A percentile compares a stretch with the other conserved stretches of the same genome.
Conservation (phyloP, 2,888 invertebrate genomes). For the Drosophila kokeensis region DNA sequence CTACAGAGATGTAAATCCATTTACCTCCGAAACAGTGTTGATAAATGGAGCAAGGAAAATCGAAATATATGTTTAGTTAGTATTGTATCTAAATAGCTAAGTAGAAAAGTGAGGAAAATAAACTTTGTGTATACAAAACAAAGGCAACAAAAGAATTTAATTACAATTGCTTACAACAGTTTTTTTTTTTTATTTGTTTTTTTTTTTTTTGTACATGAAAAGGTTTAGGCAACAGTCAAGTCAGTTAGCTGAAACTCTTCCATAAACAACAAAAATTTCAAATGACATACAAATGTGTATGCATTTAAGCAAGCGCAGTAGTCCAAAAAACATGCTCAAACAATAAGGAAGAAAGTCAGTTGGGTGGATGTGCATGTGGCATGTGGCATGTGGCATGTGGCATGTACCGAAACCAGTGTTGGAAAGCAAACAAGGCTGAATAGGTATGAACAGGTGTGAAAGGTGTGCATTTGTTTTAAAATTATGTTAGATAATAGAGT, state of each 20-base stretch:
- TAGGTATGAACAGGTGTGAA: conserved; percentile 35
- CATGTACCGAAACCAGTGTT: conserved; percentile 59
- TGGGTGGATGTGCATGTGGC: conserved; percentile 20
- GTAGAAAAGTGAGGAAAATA: neutral
- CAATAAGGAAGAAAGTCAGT: conserved; percentile 24
- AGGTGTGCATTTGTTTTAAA: conserved; percentile 23
- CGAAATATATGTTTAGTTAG: conserved; percentile 24
- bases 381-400: conserved; percentile 20
- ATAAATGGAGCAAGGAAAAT: conserved; percentile 29
- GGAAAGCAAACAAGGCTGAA: conserved; percentile 43
- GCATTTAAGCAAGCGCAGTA: conserved; percentile 55
- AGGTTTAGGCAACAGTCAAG: conserved; percentile 32
- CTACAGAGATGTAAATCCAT: conserved; percentile 34
- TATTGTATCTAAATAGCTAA: conserved; percentile 9
- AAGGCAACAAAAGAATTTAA: conserved; percentile 40
- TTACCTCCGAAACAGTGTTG: conserved; percentile 56
- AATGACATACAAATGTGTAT: conserved; percentile 6
- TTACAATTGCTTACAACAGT: conserved; percentile 15
- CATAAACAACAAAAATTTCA: conserved; percentile 52
- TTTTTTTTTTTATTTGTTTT: conserved; percentile 2
- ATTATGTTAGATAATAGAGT: conserved; percentile 26
- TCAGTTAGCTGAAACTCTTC: conserved; percentile 44
- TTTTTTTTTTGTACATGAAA: conserved; percentile 8
- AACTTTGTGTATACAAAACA: conserved; percentile 34
- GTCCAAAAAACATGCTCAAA: conserved; percentile 74